Evolutionary conservation across 2,888 invertebrate species (phyloP).

Genomic region (Stratiomys singularior): DNA sequence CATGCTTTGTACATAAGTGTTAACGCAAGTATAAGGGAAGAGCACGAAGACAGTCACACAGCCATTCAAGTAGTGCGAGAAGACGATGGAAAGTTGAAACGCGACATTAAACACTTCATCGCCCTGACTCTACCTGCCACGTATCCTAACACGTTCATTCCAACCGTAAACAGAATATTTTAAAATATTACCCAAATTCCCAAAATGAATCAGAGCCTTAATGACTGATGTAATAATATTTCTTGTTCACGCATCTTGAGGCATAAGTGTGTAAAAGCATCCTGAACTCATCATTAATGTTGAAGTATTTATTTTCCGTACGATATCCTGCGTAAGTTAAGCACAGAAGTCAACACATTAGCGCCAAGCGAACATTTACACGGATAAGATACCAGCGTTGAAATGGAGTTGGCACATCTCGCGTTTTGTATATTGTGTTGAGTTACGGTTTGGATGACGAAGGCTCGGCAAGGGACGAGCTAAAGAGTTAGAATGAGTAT

Average conservation of each 20-base stretch:
- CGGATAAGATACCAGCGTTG: constrained; percentile 24
- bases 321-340: constrained; percentile 35
- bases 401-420: constrained; percentile 14
- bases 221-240: constrained; percentile 40
- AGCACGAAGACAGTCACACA: background rate
- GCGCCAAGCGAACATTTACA: constrained; percentile 19
- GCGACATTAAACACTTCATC: constrained; percentile 14
- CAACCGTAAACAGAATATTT: constrained; percentile 31
- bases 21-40: background rate
- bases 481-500: constrained; percentile 5
- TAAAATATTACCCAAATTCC: constrained; percentile 35
- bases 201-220: constrained; percentile 36
- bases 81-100: background rate
- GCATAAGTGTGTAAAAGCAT: constrained; percentile 23
- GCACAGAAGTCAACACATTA: constrained; percentile 31
- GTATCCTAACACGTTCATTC: constrained; percentile 5
- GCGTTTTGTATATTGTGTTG: background rate
- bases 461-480: background rate
- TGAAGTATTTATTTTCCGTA: constrained; percentile 28
- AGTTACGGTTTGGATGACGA: background rate
- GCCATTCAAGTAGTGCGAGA: no score
- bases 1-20: background rate
- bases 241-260: constrained; percentile 34
- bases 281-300: constrained; percentile 38
- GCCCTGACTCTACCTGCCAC: background rate